phyloP scores from a whole-genome alignment of 2,113 vertebrate species.

The Macrotus californicus region DNA sequence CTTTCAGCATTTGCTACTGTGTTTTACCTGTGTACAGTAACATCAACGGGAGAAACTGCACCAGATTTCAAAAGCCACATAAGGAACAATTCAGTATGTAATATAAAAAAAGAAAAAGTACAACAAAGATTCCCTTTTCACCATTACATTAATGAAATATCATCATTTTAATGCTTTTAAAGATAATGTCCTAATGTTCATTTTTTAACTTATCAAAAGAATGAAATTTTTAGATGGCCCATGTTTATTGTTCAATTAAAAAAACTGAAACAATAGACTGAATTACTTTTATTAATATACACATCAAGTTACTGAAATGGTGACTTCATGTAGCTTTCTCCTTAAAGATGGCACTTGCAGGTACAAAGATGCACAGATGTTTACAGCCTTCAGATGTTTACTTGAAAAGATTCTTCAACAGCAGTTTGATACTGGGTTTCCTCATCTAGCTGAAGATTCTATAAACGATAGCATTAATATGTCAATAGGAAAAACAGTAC shows the following conservation, averaged over 20 bases:
- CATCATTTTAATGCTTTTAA: constrained; percentile 43
- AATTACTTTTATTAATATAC: constrained; percentile 75
- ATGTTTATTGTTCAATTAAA: constrained; percentile 61
- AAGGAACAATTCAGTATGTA: constrained; percentile 52
- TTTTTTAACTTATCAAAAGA: constrained; percentile 45
- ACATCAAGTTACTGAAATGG: constrained; percentile 54
- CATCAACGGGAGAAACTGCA: constrained; percentile 42
- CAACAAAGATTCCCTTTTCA: constrained; percentile 42
- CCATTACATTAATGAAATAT: constrained; percentile 37
- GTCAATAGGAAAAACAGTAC: constrained; percentile 24
- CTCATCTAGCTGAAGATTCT: constrained; percentile 85
- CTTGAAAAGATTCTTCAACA: constrained; percentile 83
- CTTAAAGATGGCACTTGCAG: constrained; percentile 70
- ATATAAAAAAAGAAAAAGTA: constrained; percentile 53
- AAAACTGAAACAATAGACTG: constrained; percentile 63
- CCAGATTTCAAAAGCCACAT: constrained; percentile 57
- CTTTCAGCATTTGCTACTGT: constrained; percentile 47
- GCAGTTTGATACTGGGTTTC: constrained; percentile 85
- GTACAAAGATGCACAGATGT: constrained; percentile 60
- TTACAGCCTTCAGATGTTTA: constrained; percentile 76
- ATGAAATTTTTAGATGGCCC: constrained; percentile 26
- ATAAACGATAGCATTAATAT: constrained; percentile 53
- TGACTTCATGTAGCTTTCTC: constrained; percentile 64
- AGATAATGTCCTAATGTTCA: constrained; percentile 21
- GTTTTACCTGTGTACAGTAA: constrained; percentile 39